A percentile compares a stretch with the other conserved stretches of the same genome.
These are phyloP conservation scores for Eleutherodactylus coqui DNA, from an alignment of 2,797 vertebrate genomes.

Conservation along the genomic window DNA sequence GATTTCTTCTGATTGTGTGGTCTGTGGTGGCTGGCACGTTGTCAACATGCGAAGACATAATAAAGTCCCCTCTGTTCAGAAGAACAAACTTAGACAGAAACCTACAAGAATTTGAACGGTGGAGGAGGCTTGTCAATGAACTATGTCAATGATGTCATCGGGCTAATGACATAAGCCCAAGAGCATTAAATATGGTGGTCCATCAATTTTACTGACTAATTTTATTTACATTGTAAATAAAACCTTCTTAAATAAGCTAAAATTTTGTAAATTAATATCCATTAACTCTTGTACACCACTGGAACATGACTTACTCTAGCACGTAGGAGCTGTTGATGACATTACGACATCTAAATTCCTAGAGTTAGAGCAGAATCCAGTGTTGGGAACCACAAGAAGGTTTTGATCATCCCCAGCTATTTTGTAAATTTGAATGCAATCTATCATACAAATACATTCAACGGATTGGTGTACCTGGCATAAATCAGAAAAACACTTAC, in stretches of 20 bases:
- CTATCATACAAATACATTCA: constrained; percentile 63
- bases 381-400: constrained; percentile 8
- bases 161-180: background rate
- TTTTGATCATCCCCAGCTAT: constrained; percentile 36
- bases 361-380: constrained; percentile 58
- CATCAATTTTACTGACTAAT: background rate
- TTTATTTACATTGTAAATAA: background rate
- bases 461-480: constrained; percentile 51
- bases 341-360: constrained; percentile 54
- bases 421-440: constrained; percentile 60
- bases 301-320: constrained; percentile 67
- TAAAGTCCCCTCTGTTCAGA: constrained; percentile 63
- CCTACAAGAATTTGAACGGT: constrained; percentile 60
- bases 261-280: background rate
- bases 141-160: background rate
- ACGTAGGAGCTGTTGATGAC: constrained; percentile 63
- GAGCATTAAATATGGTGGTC: background rate
- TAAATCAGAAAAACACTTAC: constrained; percentile 59
- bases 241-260: background rate
- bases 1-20: constrained; percentile 71
- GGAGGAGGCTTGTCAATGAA: constrained; percentile 53
- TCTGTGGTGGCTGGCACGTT: constrained; percentile 70
- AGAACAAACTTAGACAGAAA: constrained; percentile 63
- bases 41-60: constrained; percentile 58
- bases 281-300: constrained; percentile 1